phyloP scores from a whole-genome alignment of 2,113 vertebrate species.

The Varanus komodoensis region DNA sequence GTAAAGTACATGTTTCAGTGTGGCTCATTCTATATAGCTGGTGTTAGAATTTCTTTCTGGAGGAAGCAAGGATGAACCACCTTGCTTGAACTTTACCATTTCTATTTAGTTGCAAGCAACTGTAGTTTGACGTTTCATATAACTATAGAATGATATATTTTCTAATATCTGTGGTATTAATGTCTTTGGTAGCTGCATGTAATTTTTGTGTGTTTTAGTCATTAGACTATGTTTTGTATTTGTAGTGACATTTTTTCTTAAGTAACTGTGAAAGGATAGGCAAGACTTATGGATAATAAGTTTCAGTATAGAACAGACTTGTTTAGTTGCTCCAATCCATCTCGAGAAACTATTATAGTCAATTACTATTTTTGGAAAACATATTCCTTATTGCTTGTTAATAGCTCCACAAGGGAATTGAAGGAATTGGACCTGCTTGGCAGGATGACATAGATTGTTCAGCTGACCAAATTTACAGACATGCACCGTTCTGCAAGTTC shows the following conservation, averaged over 20 bases:
- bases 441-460: background rate
- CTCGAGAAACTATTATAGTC: background rate
- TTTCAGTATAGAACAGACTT: background rate
- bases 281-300: background rate
- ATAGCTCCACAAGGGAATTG: background rate
- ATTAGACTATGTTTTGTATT: background rate
- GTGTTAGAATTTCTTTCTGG: constrained; percentile 3
- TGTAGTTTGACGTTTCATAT: background rate
- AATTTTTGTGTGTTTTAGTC: constrained; percentile 2
- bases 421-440: background rate
- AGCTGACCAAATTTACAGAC: background rate
- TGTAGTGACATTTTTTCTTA: constrained; percentile 24
- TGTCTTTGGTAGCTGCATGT: constrained; percentile 27
- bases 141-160: background rate
- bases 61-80: background rate
- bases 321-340: background rate
- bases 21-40: background rate
- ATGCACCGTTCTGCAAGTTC: rapidly evolving
- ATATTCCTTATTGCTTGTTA: background rate
- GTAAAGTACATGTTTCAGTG: background rate
- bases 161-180: background rate
- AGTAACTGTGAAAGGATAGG: background rate
- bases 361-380: background rate
- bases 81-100: background rate
- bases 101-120: constrained; percentile 2